Evolutionary conservation across 1,140 invertebrate genomes (phyloP).

Genomic region (Drosophila miranda): DNA sequence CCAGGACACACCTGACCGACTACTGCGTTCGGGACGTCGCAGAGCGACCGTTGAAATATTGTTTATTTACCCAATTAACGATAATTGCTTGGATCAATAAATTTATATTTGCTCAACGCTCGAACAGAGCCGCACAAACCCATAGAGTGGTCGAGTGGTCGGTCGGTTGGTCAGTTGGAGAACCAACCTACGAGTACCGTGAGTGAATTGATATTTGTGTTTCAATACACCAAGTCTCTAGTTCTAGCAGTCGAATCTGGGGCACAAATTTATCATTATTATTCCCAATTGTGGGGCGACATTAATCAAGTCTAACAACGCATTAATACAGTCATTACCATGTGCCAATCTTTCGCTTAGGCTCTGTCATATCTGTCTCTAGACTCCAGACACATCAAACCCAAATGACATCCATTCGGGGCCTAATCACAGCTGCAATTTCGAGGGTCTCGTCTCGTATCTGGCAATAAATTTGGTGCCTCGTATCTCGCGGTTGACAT

Average conservation of each 20-base stretch:
- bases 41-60: slow-evolving; percentile 58
- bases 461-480: slow-evolving; percentile 34
- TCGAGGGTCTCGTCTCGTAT: neutral
- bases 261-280: slow-evolving; percentile 30
- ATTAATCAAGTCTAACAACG: slow-evolving; percentile 42
- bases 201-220: slow-evolving; percentile 9
- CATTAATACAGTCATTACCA: slow-evolving; percentile 52
- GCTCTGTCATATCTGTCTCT: slow-evolving; percentile 23
- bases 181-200: neutral
- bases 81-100: slow-evolving; percentile 76
- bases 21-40: slow-evolving; percentile 17
- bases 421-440: slow-evolving; percentile 51
- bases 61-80: slow-evolving; percentile 75
- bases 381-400: slow-evolving; percentile 28
- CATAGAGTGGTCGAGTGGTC: slow-evolving; percentile 12
- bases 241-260: slow-evolving; percentile 4
- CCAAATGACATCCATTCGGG: slow-evolving; percentile 43
- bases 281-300: slow-evolving; percentile 15
- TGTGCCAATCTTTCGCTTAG: slow-evolving; percentile 40
- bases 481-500: slow-evolving; percentile 60
- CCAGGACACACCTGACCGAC: slow-evolving; percentile 1
- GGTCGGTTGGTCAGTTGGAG: neutral
- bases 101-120: slow-evolving; percentile 68
- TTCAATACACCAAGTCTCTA: slow-evolving; percentile 1
- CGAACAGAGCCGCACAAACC: slow-evolving; percentile 19